Conservation (phyloP, 2,113 vertebrate species). For the Narcine bancroftii region DNA sequence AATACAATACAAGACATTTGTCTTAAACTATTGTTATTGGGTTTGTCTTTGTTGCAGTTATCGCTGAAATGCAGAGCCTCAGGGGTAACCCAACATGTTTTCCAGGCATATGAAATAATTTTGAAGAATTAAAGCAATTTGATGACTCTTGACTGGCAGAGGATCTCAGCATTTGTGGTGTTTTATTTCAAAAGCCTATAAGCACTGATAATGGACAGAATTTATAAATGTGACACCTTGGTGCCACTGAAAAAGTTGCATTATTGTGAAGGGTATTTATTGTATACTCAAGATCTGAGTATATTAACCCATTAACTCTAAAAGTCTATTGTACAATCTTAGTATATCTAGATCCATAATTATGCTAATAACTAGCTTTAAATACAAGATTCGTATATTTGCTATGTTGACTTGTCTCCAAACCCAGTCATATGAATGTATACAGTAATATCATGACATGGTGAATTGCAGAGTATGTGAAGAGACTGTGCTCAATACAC, state of each 20-base stretch:
- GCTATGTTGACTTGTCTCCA: slow-evolving; percentile 19
- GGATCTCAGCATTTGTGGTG: slow-evolving; percentile 6
- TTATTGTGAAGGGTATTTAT: slow-evolving; percentile 38
- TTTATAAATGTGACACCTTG: slow-evolving; percentile 25
- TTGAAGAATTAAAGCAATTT: slow-evolving; percentile 78
- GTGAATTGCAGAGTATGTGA: slow-evolving; percentile 30
- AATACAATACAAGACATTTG: too few relatives aligned
- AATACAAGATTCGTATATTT: slow-evolving; percentile 26
- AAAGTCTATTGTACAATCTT: slow-evolving; percentile 35
- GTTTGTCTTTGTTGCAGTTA: slow-evolving; percentile 57
- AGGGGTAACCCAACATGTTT: slow-evolving; percentile 79
- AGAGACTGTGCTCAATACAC: slow-evolving; percentile 20
- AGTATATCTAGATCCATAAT: slow-evolving; percentile 34
- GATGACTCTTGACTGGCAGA: neutral
- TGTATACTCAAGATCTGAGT: slow-evolving; percentile 33
- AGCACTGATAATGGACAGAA: slow-evolving; percentile 36
- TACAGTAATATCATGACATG: slow-evolving; percentile 37
- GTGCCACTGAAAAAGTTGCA: slow-evolving; percentile 26
- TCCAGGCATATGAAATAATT: slow-evolving; percentile 82
- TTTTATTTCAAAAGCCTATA: slow-evolving; percentile 24
- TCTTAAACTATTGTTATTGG: neutral
- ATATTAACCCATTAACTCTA: slow-evolving; percentile 30
- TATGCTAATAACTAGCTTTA: neutral
- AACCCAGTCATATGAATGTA: slow-evolving; percentile 30
- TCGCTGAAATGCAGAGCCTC: slow-evolving; percentile 86